Base-by-base conservation (phyloP, 2,888 invertebrate species). In the Chironomus riparius region DNA sequence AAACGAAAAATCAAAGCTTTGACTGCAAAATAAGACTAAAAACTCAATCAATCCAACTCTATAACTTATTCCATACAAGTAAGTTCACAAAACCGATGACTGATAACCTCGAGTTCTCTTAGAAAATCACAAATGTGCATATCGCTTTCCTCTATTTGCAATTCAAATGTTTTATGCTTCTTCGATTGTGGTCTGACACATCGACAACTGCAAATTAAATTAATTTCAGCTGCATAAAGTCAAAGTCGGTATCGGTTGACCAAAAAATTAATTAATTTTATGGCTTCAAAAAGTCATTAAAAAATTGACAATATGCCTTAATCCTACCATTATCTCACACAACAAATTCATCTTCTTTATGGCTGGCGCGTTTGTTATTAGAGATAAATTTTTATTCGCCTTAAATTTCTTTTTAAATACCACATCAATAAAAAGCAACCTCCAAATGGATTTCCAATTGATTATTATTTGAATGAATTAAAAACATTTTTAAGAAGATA, bases 211-310 rank as follows among this genome's bases (percentile, higher is more conserved):
- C 38, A 38, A 38, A 38, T 38, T 38, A 38, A 38, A 38, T 38
- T 38, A 38, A 38, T 38, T 38, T 1, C 2, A 2, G 1, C 1
- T 38, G 38, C 10, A 10, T 10, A 38, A 0, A 56, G n/a, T 5
- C 56, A 18, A 15, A 18, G 56, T 38, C 56, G 56, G 56, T 65
- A 18, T 24, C 21, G 24, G 4, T 3, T 21, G 13, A 65, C 65
- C 65, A 65, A 15, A 65, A 62, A 65, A 65, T 65, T 65, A 65
- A 65, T 65, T 65, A 65, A 65, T 65, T 65, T 65, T 56, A 56
- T 56, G 56, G 56, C 18, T 65, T 65, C 22, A 13, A 18, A 13
- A 65, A 21, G 65, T 21, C 65, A 65, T 65, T 65, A 24, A 65
- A 21, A 65, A 4, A 18, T 56, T 56, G 56, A 56, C 56, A 56